A percentile compares a stretch with the other conserved stretches of the same genome.
Conservation (phyloP, 1,140 invertebrate species). For the Dreissena rostriformis region DNA sequence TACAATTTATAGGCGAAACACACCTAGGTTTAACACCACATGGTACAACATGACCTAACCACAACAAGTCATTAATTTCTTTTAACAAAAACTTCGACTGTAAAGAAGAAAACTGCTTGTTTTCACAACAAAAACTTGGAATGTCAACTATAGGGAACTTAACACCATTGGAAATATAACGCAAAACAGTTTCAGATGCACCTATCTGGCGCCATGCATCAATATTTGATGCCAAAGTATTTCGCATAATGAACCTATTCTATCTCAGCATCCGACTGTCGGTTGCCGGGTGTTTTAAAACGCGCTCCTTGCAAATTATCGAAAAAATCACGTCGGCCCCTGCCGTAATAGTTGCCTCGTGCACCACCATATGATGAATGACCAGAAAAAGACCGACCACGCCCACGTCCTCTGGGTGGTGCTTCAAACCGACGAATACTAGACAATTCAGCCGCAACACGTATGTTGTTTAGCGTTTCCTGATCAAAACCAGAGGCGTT, state of each 20-base stretch:
- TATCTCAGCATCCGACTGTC: neutral
- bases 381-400: neutral
- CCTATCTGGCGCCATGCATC: neutral
- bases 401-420: neutral
- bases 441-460: neutral
- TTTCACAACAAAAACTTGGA: neutral
- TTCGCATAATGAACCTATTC: neutral
- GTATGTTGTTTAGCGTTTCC: neutral
- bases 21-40: neutral
- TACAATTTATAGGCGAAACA: conserved; percentile 3
- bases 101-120: neutral
- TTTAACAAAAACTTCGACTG: neutral
- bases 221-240: neutral
- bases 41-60: neutral
- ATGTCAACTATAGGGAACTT: conserved; percentile 2
- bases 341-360: neutral
- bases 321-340: neutral
- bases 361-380: too few species aligned
- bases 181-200: neutral
- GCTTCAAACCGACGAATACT: neutral
- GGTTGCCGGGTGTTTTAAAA: neutral
- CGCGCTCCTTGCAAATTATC: neutral
- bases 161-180: conserved; percentile 1
- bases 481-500: neutral
- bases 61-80: conserved; percentile 5